Evolutionary conservation across 2,797 vertebrate genomes (phyloP).

Genomic region (Thaleichthys pacificus): DNA sequence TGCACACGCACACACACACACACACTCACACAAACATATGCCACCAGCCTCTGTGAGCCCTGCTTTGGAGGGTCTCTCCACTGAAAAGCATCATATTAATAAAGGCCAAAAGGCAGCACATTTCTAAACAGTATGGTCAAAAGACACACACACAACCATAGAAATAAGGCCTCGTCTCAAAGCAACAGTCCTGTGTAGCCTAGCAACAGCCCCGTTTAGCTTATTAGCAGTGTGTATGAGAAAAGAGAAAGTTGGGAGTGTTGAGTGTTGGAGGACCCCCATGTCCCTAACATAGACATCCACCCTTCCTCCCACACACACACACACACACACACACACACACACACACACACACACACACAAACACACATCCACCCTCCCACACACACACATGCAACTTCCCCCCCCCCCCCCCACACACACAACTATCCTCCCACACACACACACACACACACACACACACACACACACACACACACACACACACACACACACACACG

Average conservation of each 20-base stretch:
- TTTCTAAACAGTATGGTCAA: neutral
- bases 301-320: conserved; percentile 6
- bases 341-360: no score
- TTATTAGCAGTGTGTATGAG: conserved; percentile 58
- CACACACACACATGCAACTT: neutral
- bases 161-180: conserved; percentile 65
- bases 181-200: conserved; percentile 70
- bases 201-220: conserved; percentile 74
- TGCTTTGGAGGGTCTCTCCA: neutral
- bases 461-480: conserved; percentile 17
- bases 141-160: conserved; percentile 15
- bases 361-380: neutral
- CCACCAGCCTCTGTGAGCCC: neutral
- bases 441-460: conserved; percentile 11
- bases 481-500: conserved; percentile 5
- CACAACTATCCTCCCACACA: conserved; percentile 2
- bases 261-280: conserved; percentile 41
- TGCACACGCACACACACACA: neutral
- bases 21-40: neutral
- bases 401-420: neutral
- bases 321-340: neutral
- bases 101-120: no score
- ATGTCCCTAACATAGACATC: neutral
- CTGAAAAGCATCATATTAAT: no score
- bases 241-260: conserved; percentile 57